Base-by-base conservation (phyloP, 2,797 vertebrate genomes). In the Myotis findleyi region DNA sequence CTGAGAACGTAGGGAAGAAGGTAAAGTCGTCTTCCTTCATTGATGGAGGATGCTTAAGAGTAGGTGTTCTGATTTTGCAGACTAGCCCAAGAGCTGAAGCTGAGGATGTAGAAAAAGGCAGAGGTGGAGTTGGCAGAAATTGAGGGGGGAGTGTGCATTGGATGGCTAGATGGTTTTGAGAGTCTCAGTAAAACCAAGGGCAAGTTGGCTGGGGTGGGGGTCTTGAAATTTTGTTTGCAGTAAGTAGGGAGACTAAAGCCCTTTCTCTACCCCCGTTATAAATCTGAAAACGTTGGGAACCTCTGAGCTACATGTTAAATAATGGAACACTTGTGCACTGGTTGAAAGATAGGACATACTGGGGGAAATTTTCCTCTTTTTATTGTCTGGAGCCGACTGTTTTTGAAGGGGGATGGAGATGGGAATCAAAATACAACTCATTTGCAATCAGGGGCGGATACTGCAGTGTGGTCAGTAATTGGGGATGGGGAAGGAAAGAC, bases 251-350 rank as follows among this genome's bases (percentile, higher is more conserved):
- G 47, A 53, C 33, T 33, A 11, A 20, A 33, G 36, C 64, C 23
- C 38, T 57, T 82, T 49, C 44, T 69, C 16, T 44, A 47, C 20
- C 16, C 23, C 64, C 27, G 9, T 66, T 69, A 33, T 18, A 69
- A 76, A 81, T 69, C 47, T 14, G 30, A 41, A 62, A 62, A 47
- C 8, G 47, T 33, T 84, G 83, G 71, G 76, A 72, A 59, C 51
- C 81, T 83, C 87, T 77, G 44, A 71, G n/a, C 11, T 80, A 23
- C 75, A 11, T 69, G 44, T 89, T 91, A 89, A 87, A 38, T 91
- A 73, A 68, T 38, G 81, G 75, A 88, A 80, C 2, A 9, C 86
- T 89, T 68, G 73, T 53, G 53, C 62, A 20, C 85, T 73, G 73
- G 44, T 89, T 55, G 47, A 62, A 85, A 77, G 83, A 41, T 69